Conservation (phyloP, 2,797 vertebrate species). For the Mycteria americana region DNA sequence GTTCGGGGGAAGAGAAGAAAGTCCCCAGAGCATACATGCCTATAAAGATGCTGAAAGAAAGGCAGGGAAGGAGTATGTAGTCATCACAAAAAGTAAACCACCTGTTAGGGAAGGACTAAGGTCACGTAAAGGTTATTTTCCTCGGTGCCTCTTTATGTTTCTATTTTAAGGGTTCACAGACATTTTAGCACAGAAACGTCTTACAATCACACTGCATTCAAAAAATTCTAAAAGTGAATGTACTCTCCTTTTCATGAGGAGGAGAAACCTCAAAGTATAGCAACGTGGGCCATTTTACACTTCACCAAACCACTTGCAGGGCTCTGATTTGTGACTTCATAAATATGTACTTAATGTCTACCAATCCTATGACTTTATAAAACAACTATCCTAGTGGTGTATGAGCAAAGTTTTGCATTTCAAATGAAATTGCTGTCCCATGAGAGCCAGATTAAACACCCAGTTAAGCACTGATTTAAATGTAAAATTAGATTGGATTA, state of each 20-base stretch:
- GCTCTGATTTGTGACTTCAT: not conserved
- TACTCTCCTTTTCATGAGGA: not conserved
- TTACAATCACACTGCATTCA: not conserved
- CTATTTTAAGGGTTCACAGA: not conserved
- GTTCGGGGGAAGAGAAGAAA: not conserved
- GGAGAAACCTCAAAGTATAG: not conserved
- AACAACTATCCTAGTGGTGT: not conserved
- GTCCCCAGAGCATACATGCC: not conserved
- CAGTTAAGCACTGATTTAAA: conserved; percentile 36
- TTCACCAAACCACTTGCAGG: not conserved
- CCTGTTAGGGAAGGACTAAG: not conserved
- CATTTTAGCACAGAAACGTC: not conserved
- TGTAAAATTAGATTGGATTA: conserved; percentile 33
- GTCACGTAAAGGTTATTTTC: not conserved
- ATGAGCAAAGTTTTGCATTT: conserved; percentile 26
- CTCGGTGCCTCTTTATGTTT: not conserved
- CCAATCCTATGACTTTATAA: not conserved
- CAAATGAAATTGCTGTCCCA: conserved; percentile 18
- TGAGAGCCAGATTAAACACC: conserved; percentile 28
- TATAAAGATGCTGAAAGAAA: not conserved
- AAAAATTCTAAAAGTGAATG: not conserved
- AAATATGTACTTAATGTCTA: not conserved
- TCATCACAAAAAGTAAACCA: not conserved
- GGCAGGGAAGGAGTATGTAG: not conserved
- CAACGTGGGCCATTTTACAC: not conserved